Base-by-base conservation (phyloP, 1,140 invertebrate genomes). In the Babylonia areolata region DNA sequence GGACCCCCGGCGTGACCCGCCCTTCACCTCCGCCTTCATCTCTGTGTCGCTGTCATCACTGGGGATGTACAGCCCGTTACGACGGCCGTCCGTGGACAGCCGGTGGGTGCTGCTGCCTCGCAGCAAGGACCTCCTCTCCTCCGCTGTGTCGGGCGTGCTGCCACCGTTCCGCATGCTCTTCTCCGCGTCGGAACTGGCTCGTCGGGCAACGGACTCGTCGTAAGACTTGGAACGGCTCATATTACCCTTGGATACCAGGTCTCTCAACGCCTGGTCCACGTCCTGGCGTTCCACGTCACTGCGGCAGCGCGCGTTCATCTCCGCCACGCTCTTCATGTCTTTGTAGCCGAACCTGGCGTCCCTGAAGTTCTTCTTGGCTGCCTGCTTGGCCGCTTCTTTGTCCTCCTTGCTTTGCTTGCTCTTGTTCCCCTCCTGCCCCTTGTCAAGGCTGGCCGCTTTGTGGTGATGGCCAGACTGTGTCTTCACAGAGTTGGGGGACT, bases 171-270 rank as follows among this genome's bases (percentile, higher is more conserved):
- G 42, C 6, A 86, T 86, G 58, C 40, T 80, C 64, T 81, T 78
- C 77, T 90, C 89, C 31, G 75, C 87, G 17, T 86, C 85, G 46
- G 90, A 86, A 46, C 46, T 81, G 28, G 89, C 88, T 69, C 90
- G 90, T 31, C 89, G 83, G 42, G 92, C 90, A 39, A 91, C 92
- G 42, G 91, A 89, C 86, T 93, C 92, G 77, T 93, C 92, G 82
- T 90, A 93, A 0, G 92, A 92, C 86, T 93, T 93, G 15, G 92
- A 93, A 81, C 92, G 86, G 46, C 88, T 93, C 92, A 93, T 92
- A 23, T 80, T 89, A 33, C 88, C 89, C 81, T 92, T 87, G 23
- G 78, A 75, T 17, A 86, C 87, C n/a, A 89, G 82, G 75, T 93
- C 90, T 84, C 85, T 90, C 31, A 92, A 86, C 11, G 92, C 92